Evolutionary conservation across 2,113 vertebrate species (phyloP), one percentile per base, ranked within the genome.

Genomic region (Pionites leucogaster): DNA sequence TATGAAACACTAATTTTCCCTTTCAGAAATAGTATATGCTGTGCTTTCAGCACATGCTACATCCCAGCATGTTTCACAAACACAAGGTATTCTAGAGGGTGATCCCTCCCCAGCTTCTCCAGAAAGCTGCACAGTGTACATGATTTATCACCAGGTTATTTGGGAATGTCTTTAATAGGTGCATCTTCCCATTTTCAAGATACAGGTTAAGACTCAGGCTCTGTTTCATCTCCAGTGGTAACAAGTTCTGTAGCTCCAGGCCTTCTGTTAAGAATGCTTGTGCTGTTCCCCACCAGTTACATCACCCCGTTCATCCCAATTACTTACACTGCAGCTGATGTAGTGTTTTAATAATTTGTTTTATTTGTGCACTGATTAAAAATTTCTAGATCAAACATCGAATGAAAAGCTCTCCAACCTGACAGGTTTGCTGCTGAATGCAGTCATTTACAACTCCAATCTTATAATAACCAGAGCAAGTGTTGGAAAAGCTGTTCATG

Each of bases 331-430:
- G 74, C 37, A 74, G 88, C 92, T 92, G 93, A 96, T 91, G 92
- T 89, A 95, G 91, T 92, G 83, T 67, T 95, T 95, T 94, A 97
- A 96, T 96, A 92, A 95, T 96, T 96, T 96, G 88, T 91, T 96
- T 96, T 96, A 96, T 95, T 95, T 96, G 90, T 96, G 93, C 74
- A 84, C 91, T 96, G 96, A 97, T 96, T 97, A 93, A 96, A 96
- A 96, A 91, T 65, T 94, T 96, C 81, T 95, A 93, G 88, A 96
- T 97, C 96, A 97, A 97, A 85, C 91, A 93, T 94, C 94, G 94
- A 96, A 96, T 93, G 92, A 96, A 96, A 97, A 95, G 78, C 67
- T 89, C 86, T 93, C 81, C 88, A 95, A 33, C 75, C 90, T 78
- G 90, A 93, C 95, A 69, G 89, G 80, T 89, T 94, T 91, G 95